phyloP scores from a whole-genome alignment of 2,888 invertebrate genomes.

The Mythimna loreyi region DNA sequence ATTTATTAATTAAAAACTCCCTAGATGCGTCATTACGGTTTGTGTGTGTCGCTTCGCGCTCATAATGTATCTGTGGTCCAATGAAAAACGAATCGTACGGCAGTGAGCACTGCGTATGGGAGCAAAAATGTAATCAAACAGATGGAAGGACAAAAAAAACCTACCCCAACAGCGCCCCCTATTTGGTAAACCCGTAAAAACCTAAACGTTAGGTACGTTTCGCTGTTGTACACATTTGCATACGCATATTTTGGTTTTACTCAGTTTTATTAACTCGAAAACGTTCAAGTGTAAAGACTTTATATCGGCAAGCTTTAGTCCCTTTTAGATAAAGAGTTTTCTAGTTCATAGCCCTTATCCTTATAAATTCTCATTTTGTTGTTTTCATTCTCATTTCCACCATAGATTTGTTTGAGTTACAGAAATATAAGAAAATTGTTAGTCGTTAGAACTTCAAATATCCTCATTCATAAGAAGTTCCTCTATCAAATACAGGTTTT shows the following conservation, averaged over 20 bases:
- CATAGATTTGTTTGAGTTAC: neutral
- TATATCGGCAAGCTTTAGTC: neutral
- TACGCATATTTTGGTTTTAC: constrained; percentile 56
- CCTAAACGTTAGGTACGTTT: constrained; percentile 42
- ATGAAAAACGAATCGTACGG: constrained; percentile 46
- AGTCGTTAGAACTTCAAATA: constrained; percentile 16
- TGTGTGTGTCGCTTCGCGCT: constrained; percentile 16
- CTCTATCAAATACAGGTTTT: constrained; percentile 21
- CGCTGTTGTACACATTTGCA: constrained; percentile 57
- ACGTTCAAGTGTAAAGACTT: constrained; percentile 23
- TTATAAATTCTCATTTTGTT: neutral
- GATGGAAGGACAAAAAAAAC: constrained; percentile 56
- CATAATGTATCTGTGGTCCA: constrained; percentile 33
- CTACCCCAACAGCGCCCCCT: constrained; percentile 42
- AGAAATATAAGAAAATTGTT: neutral
- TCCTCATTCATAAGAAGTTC: constrained; percentile 6
- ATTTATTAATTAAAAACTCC: constrained; percentile 79
- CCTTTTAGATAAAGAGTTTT: neutral
- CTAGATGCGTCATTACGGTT: constrained; percentile 33
- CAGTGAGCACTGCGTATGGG: constrained; percentile 25
- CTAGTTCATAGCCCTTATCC: too few species aligned
- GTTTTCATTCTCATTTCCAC: neutral
- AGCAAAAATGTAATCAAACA: constrained; percentile 63
- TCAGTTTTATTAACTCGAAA: constrained; percentile 52
- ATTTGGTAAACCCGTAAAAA: constrained; percentile 57